Evolutionary conservation across 2,113 vertebrate species (phyloP), one percentile per base, ranked within the genome.

Genomic region (Motacilla tschutschensis): DNA sequence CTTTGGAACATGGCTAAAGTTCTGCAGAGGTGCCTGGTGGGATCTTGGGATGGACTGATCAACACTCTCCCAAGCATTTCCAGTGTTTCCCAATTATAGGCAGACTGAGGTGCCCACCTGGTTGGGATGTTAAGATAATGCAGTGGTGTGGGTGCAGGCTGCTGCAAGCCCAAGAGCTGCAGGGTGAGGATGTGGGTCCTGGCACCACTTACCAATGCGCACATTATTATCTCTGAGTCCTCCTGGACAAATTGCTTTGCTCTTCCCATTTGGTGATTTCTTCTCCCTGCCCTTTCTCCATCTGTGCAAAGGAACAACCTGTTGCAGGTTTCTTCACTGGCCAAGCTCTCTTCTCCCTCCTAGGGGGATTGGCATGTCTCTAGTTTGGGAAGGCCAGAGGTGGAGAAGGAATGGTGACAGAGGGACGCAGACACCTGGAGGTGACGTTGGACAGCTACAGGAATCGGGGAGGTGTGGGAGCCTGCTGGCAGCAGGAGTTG

Each of bases 391-490:
- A 85, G 29, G 60, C 60, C 65, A 43, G 65, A 87, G 48, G 43
- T 59, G 80, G 64, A 86, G 64, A 70, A 82, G 47, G 26, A 92
- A 92, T 71, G 66, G 81, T 84, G 93, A 90, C 79, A 88, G 90
- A 71, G 79, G 65, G 90, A 79, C 2, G 0, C 81, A 63, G 69
- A 80, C 84, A 90, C 72, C 84, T 88, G 92, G 71, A 93, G 76
- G 88, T 91, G 92, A 93, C 60, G 66, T 33, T 86, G 88, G 90
- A 92, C 88, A 94, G 90, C 75, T 70, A 84, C 55, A 51, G 90
- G 84, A 93, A 92, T 83, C 57, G 43, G 67, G 48, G 83, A 94
- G 84, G 81, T 92, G 92, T 92, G 88, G 92, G 76, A 95, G 86
- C 78, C 75, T 93, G 86, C 83, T 86, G 86, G 90, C 83, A 92